Conservation (phyloP, 2,113 vertebrate genomes). For the Quiscalus mexicanus region DNA sequence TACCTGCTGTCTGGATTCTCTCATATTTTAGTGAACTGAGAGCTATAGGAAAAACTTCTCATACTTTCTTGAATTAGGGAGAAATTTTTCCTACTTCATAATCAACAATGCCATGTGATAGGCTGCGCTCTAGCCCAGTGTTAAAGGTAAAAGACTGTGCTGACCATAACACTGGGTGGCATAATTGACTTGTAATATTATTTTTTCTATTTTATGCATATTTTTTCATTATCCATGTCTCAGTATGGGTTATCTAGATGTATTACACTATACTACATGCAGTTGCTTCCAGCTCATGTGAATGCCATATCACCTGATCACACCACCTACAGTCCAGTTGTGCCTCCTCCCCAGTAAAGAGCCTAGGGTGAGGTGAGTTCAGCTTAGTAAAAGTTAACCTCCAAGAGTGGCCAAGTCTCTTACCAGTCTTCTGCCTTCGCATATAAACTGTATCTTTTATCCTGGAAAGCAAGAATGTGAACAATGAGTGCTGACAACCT, state of each 20-base stretch:
- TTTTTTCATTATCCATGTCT: not conserved
- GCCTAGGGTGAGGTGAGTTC: not conserved
- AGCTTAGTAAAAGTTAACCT: not conserved
- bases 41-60: not conserved
- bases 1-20: not conserved
- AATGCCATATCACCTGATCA: not conserved
- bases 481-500: not conserved
- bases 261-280: not conserved
- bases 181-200: not conserved
- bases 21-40: not conserved
- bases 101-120: not conserved
- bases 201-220: not conserved
- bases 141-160: not conserved
- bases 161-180: not conserved
- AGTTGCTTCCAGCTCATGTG: not conserved
- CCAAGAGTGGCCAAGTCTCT: not conserved
- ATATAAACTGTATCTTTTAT: constrained; percentile 31
- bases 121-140: not conserved
- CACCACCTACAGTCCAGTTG: not conserved
- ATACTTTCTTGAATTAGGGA: not conserved
- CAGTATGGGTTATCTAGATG: not conserved
- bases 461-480: constrained; percentile 56
- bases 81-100: not conserved
- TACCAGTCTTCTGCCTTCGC: constrained; percentile 68
- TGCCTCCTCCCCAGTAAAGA: not conserved